Evolutionary conservation across 2,797 vertebrate genomes (phyloP), one percentile per base, ranked within the genome.

Genomic region (Emydoidea blandingii): DNA sequence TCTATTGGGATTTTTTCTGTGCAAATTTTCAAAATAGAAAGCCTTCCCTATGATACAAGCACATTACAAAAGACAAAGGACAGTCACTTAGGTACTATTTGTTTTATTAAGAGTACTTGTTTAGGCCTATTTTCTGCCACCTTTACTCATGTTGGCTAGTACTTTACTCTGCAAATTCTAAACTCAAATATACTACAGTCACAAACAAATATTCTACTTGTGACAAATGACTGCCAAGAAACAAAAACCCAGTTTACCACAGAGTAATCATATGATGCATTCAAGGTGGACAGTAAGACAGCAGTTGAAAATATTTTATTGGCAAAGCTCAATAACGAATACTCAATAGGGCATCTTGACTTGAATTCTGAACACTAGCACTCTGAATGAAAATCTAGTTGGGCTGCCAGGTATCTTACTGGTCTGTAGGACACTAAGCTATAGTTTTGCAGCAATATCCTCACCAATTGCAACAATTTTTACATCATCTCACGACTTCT

Each of bases 21-120:
- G 93, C 98, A 98, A 93, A 99, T 97, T 97, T 98, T 98, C 97
- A 99, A 98, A 98, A 99, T 98, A 89, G 98, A 98, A 90, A 99
- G 98, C 87, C 99, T 99, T 68, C 98, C 98, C 99, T 99, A 83
- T 52, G 92, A 83, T 23, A 96, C 72, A 93, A 85, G 8, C 14
- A 54, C 37, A 57, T 83, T 44, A 53, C 2, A 21, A 4, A 54
- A 53, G 93, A 95, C 94, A 84, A 16, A 78, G 86, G 90, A 50
- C 1, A 87, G 31, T 54, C 85, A 81, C 92, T 59, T 47, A 27
- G 72, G 14, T 62, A 79, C 37, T 68, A 41, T 56, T 53, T 82
- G 52, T 68, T n/a, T 65, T 53, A 85, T 44, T 85, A 59, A 62
- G 11, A 59, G 25, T 23, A 37, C 11, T 68, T 11, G 27, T 85